Conservation (phyloP, 2,797 vertebrate genomes). For the Lagocephalus sceleratus region DNA sequence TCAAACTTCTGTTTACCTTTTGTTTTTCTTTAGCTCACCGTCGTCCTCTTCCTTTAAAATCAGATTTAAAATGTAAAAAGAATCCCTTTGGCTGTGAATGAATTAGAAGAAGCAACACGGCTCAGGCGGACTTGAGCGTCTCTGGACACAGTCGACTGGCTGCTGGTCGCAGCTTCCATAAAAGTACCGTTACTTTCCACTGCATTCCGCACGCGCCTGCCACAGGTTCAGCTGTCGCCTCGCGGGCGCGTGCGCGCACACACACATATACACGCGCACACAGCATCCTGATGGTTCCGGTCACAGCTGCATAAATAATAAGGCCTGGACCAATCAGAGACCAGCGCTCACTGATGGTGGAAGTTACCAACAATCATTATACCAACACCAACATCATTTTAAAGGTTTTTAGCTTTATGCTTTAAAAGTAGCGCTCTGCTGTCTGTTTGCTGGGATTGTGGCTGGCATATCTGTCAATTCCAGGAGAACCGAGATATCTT, state of each 20-base stretch:
- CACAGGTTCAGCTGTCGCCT: slow-evolving; percentile 85
- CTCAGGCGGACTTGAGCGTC: slow-evolving; percentile 30
- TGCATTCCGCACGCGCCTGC: slow-evolving; percentile 85
- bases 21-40: slow-evolving; percentile 10
- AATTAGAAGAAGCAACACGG: slow-evolving; percentile 6
- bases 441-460: not conserved
- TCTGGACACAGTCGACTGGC: slow-evolving; percentile 69
- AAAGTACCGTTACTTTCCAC: slow-evolving; percentile 88
- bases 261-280: not conserved
- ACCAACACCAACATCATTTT: no score
- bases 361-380: no score
- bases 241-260: slow-evolving; percentile 45
- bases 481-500: no score
- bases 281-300: slow-evolving; percentile 10
- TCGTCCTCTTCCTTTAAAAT: slow-evolving; percentile 16
- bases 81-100: slow-evolving; percentile 25
- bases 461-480: not conserved
- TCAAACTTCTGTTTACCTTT: not conserved
- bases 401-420: no score
- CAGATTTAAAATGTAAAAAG: not conserved
- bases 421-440: no score
- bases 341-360: not conserved
- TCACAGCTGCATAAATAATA: slow-evolving; percentile 45
- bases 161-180: slow-evolving; percentile 84
- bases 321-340: no score